Percentiles rank a stretch among this genome's conserved stretches.
Conservation (phyloP, 2,888 invertebrate genomes). For the Oscheius sp. region DNA sequence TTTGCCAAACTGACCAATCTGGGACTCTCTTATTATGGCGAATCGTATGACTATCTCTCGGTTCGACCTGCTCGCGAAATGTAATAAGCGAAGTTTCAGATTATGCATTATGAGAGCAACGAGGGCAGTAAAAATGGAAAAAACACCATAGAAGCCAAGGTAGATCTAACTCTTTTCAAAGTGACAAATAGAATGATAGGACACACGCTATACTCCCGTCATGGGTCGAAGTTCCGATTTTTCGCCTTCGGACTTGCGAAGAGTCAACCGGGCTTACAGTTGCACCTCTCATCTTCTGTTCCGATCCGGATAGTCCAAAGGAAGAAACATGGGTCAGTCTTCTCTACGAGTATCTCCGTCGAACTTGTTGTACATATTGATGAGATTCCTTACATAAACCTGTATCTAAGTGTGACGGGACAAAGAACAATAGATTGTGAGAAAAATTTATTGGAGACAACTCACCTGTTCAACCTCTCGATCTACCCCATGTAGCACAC, state of each 20-base stretch:
- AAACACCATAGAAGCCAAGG: conserved; percentile 70
- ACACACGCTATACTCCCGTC: conserved; percentile 60
- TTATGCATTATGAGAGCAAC: conserved; percentile 68
- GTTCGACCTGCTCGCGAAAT: conserved; percentile 34
- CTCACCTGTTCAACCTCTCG: too few species aligned
- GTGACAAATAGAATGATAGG: conserved; percentile 19
- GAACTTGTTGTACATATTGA: too few species aligned
- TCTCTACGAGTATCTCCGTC: too few species aligned
- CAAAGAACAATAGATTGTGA: background rate
- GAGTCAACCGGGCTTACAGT: conserved; percentile 69
- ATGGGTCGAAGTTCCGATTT: conserved; percentile 72
- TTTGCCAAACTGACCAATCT: conserved; percentile 70
- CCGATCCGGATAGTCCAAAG: conserved; percentile 5
- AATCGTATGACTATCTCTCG: conserved; percentile 70
- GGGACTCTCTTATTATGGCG: conserved; percentile 70
- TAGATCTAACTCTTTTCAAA: background rate
- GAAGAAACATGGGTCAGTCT: too few species aligned
- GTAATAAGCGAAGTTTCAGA: background rate
- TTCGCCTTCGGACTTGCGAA: conserved; percentile 66
- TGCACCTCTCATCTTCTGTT: conserved; percentile 44
- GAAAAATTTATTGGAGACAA: too few species aligned
- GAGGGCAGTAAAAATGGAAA: conserved; percentile 67
- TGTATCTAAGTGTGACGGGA: background rate
- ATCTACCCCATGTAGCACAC: too few species aligned
- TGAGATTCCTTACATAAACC: background rate